A percentile compares a stretch with the other conserved stretches of the same genome.
Evolutionary conservation across 2,113 vertebrate genomes (phyloP).

Genomic region (Neogale vison): DNA sequence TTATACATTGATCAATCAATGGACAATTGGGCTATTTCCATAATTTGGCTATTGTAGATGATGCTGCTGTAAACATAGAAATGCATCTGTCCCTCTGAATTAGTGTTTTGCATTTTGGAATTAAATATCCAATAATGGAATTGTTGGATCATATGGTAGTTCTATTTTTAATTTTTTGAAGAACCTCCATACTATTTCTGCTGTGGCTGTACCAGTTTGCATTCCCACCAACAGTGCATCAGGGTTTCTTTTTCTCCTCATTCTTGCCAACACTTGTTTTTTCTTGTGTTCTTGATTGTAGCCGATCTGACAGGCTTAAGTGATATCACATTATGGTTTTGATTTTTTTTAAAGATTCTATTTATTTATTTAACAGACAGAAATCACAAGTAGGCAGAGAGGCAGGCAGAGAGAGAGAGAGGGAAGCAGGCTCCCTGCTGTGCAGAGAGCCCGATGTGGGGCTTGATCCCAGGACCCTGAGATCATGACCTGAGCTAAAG

Average conservation of each 20-base stretch:
- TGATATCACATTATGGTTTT: neutral
- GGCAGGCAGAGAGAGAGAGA: too few species aligned
- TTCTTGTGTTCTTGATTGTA: neutral
- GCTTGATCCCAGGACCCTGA: too few species aligned
- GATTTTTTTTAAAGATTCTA: neutral
- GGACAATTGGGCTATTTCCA: neutral
- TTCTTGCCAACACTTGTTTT: neutral
- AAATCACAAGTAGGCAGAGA: too few species aligned
- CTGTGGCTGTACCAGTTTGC: neutral
- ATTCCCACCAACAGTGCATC: neutral
- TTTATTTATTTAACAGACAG: too few species aligned
- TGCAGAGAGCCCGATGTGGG: too few species aligned
- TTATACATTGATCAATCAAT: neutral
- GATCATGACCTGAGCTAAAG: too few species aligned
- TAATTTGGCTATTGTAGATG: neutral
- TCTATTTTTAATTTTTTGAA: neutral
- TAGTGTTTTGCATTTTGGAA: neutral
- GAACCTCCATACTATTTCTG: neutral
- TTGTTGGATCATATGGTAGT: neutral
- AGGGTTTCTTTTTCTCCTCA: neutral
- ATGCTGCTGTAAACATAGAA: neutral
- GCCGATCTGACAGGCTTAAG: neutral
- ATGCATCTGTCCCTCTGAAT: neutral
- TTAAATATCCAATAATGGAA: neutral
- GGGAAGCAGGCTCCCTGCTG: too few species aligned